A percentile compares a stretch with the other conserved stretches of the same genome.
These are phyloP conservation scores for Phrynocephalus forsythii DNA, from an alignment of 2,797 vertebrate species.

Conservation along the genomic window DNA sequence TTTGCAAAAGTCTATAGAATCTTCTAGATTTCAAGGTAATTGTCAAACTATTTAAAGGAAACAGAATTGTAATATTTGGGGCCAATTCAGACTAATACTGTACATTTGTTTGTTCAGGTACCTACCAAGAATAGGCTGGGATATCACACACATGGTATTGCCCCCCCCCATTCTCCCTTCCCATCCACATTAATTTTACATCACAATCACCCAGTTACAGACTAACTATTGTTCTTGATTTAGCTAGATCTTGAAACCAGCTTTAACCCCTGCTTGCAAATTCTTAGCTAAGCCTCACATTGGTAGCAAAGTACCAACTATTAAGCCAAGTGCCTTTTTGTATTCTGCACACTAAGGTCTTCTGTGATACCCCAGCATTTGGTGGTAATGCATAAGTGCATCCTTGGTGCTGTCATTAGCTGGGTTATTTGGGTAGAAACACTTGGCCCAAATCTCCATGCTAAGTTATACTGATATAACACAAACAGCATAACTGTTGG, in stretches of 20 bases:
- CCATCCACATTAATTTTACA: background rate
- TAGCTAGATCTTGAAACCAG: no score
- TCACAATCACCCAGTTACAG: background rate
- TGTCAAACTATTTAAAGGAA: slow-evolving; percentile 36
- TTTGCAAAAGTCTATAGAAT: no score
- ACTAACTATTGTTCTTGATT: background rate
- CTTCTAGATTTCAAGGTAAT: background rate
- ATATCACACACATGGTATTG: background rate
- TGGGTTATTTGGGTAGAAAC: background rate
- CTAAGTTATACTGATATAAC: no score
- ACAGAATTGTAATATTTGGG: background rate
- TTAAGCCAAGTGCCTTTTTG: background rate
- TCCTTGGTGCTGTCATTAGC: background rate
- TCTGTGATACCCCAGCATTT: no score
- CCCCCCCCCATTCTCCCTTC: no score
- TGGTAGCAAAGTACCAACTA: background rate
- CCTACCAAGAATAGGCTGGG: background rate
- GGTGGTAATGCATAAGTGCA: no score
- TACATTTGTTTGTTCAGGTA: background rate
- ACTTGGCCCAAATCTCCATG: no score
- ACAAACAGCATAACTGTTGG: no score
- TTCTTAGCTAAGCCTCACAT: background rate
- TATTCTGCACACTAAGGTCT: background rate
- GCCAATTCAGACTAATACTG: background rate
- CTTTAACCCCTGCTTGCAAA: background rate